Evolutionary conservation across 2,888 invertebrate species (phyloP), one percentile per base, ranked within the genome.

Genomic region (Zaprionus lineosus): DNA sequence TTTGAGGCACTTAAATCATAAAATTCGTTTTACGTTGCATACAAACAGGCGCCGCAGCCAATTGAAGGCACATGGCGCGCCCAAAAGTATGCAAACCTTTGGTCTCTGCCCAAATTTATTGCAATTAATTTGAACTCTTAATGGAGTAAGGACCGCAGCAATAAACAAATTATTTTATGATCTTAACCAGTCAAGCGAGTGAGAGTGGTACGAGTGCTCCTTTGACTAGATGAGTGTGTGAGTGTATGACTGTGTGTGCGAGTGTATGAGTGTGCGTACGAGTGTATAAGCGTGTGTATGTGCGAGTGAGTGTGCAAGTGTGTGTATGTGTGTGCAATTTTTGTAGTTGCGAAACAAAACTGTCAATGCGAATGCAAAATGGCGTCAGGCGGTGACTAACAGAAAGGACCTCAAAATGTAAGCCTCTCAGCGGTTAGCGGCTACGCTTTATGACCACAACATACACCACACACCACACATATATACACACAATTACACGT

Each of bases 81-180:
- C 47, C 15, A 31, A 56, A 59, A 57, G 55, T 52, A 48, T 51
- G 57, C 37, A 40, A 55, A 55, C 44, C 51, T 52, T 57, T 56
- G 46, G 26, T 34, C 55, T 53, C 41, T 11, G 34, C 39, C 18
- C 15, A 56, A 75, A 84, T 84, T 82, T 84, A 73, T 72, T 60
- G 64, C 74, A 56, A 66, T 76, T 66, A 74, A 69, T 84, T 82
- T 76, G 64, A 82, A 74, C 84, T 68, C 44, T 77, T 84, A 84
- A 82, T 82, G 76, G 77, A 62, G 63, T 62, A 59, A 72, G 50
- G 59, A 58, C 63, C 78, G 37, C 63, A 63, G 71, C 70, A 69
- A 76, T 82, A 84, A 82, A 82, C 83, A 84, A 84, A 84, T 82
- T 79, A 84, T 77, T 74, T 79, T 70, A 84, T 60, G 74, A 62